Evolutionary conservation across 2,797 vertebrate genomes (phyloP), one percentile per base, ranked within the genome.

Genomic region (Enteromius treurensis): DNA sequence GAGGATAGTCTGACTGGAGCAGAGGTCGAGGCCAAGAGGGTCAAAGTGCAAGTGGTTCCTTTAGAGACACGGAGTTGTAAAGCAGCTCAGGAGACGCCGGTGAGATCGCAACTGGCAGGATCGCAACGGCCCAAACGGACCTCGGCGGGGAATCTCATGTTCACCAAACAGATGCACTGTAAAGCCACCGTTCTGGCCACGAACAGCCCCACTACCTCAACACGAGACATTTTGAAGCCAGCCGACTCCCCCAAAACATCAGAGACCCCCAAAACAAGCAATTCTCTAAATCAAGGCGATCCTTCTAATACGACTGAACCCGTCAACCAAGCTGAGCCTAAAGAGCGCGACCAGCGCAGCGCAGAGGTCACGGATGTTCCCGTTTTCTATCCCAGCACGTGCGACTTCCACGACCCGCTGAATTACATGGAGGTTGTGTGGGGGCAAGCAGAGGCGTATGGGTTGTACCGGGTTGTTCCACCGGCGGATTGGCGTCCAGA

Each of bases 331-430:
- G 93, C 75, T 89, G 88, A 2, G 93, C 81, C 87, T 86, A 95
- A 91, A 93, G 94, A 94, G 85, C 90, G 88, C 84, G 92, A 86
- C 91, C 93, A 89, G 92, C 93, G 90, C 89, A 92, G 87, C 90
- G 93, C 93, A 17, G 93, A 93, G 51, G 94, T 97, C 91, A 95
- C 94, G 14, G 97, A 99, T 89, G 97, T 95, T 89, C 97, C 97
- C 1, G 91, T 96, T 90, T 96, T 98, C 90, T 92, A 93, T 92
- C 98, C 98, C 23, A 92, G 90, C 71, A 92, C 95, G 21, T 95
- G 96, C 88, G 98, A 99, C 94, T 99, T 99, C 91, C 96, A 98
- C 73, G 98, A 99, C 94, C 98, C 98, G 0, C 92, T 99, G 94
- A 94, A 95, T 90, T 99, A 97, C 90, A 94, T 99, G 92, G 97